Conservation (phyloP, 2,113 vertebrate species). For the Dermatemys mawii region DNA sequence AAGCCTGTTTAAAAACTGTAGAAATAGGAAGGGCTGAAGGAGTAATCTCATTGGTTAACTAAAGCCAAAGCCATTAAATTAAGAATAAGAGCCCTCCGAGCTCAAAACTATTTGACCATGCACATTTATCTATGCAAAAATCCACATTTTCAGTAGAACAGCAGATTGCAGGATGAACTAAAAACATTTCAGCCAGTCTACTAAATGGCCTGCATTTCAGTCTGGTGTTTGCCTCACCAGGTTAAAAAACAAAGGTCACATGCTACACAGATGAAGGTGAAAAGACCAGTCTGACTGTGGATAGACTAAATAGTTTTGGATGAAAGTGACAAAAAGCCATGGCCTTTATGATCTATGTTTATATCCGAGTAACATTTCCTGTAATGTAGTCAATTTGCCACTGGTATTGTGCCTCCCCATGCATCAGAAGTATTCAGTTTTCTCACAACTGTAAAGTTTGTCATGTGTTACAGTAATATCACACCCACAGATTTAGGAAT, state of each 20-base stretch:
- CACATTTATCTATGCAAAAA: neutral
- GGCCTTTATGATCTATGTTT: neutral
- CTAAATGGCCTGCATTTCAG: rapidly evolving
- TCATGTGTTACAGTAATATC: neutral
- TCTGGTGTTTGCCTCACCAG: neutral
- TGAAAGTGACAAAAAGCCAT: neutral
- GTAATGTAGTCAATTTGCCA: neutral
- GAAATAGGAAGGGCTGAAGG: neutral
- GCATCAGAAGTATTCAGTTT: neutral
- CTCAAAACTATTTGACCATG: neutral
- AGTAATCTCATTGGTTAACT: neutral
- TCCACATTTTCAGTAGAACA: neutral
- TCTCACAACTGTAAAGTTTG: neutral
- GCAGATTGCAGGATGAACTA: neutral
- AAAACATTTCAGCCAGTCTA: neutral
- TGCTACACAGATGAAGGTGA: neutral
- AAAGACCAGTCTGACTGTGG: neutral
- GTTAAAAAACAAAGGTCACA: neutral
- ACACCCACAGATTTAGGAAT: neutral
- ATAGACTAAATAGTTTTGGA: neutral
- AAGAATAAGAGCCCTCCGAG: neutral
- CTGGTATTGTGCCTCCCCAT: neutral
- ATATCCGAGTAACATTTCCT: neutral
- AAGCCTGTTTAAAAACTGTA: neutral
- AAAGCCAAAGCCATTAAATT: rapidly evolving